These are phyloP conservation scores for Syrmaticus mikado DNA, from an alignment of 2,113 vertebrate genomes.

Conservation along the genomic window DNA sequence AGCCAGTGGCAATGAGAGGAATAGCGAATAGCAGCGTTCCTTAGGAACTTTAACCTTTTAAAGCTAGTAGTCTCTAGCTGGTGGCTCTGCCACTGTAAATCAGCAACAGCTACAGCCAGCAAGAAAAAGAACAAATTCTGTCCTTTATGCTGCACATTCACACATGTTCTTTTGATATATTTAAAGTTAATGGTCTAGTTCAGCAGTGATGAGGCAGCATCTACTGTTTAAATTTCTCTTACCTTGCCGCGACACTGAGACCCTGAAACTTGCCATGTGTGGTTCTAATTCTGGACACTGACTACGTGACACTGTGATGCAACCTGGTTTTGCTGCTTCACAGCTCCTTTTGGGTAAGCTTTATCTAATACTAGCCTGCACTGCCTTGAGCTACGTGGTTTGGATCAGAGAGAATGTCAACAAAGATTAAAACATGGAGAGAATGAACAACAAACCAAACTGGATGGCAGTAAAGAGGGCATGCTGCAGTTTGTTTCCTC, in stretches of 20 bases:
- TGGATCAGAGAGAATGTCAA: constrained; percentile 61
- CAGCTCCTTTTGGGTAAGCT: constrained; percentile 53
- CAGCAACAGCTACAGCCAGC: background rate
- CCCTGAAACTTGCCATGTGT: background rate
- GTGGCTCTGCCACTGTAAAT: constrained; percentile 10
- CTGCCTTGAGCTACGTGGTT: constrained; percentile 52
- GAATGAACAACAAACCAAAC: constrained; percentile 36
- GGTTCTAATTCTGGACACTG: constrained; percentile 48
- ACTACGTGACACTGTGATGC: constrained; percentile 38
- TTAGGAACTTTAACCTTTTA: constrained; percentile 61
- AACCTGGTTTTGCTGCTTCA: constrained; percentile 38
- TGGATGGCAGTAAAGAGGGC: constrained; percentile 13
- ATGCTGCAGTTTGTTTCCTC: constrained; percentile 12
- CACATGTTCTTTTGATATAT: background rate
- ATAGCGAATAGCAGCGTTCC: background rate
- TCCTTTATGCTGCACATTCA: background rate
- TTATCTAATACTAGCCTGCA: constrained; percentile 41
- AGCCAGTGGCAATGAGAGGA: constrained; percentile 27
- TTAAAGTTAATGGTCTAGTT: background rate
- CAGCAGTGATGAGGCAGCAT: constrained; percentile 12
- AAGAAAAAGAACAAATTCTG: constrained; percentile 6
- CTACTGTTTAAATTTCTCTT: constrained; percentile 17
- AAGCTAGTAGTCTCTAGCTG: constrained; percentile 25
- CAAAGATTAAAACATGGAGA: constrained; percentile 57
- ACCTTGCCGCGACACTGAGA: constrained; percentile 30